Conservation (phyloP, 2,113 vertebrate genomes). For the Clarias magur region DNA sequence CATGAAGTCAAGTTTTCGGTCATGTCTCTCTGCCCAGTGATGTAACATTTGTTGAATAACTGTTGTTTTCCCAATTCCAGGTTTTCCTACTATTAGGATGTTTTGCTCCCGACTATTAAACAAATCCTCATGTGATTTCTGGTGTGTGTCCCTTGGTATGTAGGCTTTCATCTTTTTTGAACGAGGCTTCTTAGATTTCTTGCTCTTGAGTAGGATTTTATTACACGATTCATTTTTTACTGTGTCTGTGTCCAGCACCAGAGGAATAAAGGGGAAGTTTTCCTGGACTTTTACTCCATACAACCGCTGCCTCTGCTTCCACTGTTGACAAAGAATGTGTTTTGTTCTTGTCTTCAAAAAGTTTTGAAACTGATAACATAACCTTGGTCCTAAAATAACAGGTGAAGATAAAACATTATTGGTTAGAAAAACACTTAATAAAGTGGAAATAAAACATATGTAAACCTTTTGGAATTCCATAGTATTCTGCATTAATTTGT, state of each 20-base stretch:
- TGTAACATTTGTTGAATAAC: constrained; percentile 39
- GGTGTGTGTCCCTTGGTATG: constrained; percentile 35
- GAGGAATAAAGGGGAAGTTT: constrained; percentile 34
- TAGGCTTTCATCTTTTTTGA: constrained; percentile 47
- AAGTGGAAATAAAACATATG: too few species aligned
- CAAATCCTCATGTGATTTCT: constrained; percentile 31
- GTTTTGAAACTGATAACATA: constrained; percentile 35
- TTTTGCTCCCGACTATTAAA: constrained; percentile 21
- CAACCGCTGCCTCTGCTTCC: not conserved
- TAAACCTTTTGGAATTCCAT: too few species aligned
- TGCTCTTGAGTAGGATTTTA: constrained; percentile 30
- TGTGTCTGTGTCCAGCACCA: constrained; percentile 42
- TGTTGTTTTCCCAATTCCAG: constrained; percentile 55
- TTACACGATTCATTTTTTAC: not conserved
- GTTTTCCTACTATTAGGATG: constrained; percentile 50
- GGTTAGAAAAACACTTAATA: not conserved
- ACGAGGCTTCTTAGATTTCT: constrained; percentile 48
- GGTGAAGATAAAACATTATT: not conserved
- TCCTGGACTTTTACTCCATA: not conserved
- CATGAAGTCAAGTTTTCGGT: constrained; percentile 38
- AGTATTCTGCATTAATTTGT: too few species aligned
- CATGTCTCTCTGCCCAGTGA: constrained; percentile 41
- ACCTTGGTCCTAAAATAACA: constrained; percentile 30
- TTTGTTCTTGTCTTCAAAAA: constrained; percentile 28
- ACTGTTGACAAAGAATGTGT: not conserved